Base-by-base conservation (phyloP, 2,888 invertebrate genomes). In the Oeneis ivallda region DNA sequence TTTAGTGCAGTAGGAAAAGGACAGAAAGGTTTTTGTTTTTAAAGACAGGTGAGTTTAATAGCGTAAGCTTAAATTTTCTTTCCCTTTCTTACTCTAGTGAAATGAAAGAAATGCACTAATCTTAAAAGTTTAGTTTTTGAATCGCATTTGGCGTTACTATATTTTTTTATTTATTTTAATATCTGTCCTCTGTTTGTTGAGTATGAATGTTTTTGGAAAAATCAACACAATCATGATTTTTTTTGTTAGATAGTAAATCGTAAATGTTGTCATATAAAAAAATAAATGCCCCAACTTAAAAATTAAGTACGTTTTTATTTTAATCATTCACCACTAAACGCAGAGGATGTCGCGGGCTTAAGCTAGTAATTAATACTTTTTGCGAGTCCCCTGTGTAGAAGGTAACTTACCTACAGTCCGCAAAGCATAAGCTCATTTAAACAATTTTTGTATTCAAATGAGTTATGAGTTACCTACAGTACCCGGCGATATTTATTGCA, bases 211-310 rank as follows among this genome's bases (percentile, higher is more conserved):
- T 58, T 47, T 58, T 43, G 19, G n/a, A 32, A 50, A 32, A 9
- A 9, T 15, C 5, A 41, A 41, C 13, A 41, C 11, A 41, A 41
- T 11, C 11, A 41, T 37, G 8, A 9, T 37, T 53, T 37, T 15
- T 26, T 8, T 13, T 56, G 13, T 19, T 41, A 56, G 39, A 56
- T 19, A 56, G 10, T 34, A 37, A 37, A 34, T 59, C 15, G 37
- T 59, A 15, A 59, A 43, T 57, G 41, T 45, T 49, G 17, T 56
- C 41, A 56, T 19, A 34, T 15, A 15, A 53, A 53, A 13, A 39
- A 56, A 39, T 34, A 58, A 58, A 58, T 58, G 58, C 58, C 58
- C 58, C 58, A 45, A 58, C 9, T 34, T 11, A 32, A 58, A 58
- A 45, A 45, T 11, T 53, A 47, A 32, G 34, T 34, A 47, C 15